Base-by-base conservation (phyloP, 2,888 invertebrate species). In the Hyposoter dolosus region DNA sequence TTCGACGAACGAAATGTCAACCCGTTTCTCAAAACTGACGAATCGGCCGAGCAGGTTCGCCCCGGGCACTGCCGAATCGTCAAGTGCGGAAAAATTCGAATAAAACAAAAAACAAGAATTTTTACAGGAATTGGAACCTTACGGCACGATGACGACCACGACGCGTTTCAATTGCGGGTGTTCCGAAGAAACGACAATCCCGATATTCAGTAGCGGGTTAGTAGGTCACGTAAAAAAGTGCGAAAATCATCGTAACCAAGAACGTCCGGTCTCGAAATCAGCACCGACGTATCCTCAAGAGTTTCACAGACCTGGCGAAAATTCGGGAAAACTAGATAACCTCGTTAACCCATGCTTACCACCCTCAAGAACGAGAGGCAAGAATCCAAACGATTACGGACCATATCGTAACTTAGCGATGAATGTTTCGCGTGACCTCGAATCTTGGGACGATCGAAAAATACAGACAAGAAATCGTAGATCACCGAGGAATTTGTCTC, bases 61-160 rank as follows among this genome's bases (percentile, higher is more conserved):
- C 35, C 35, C 35, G 35, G 35, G 53, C 15, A 4, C 32, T 28
- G 32, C 5, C 1, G 15, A 32, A 15, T 53, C 35, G 6, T 35
- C 35, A 35, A 35, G 3, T 35, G 5, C 35, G 35, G 40, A 7
- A 40, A 40, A 40, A 40, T 40, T 7, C 4, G 35, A 35, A 6
- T 35, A 10, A 40, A 10, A 40, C 15, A 35, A 19, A 74, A 74
- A 75, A 66, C 43, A 45, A 17, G n/a, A 43, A 78, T 35, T 19
- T 19, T 88, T 84, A 23, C 84, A 92, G 91, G 85, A 85, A n/a
- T 40, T 91, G 68, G 90, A 92, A 63, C 88, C 90, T 0, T 91
- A 90, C 65, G 91, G 92, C 12, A 92, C 90, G 43, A 91, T 92
- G 90, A 92, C 91, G 43, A 91, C 90, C 7, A 91, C 91, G 78